phyloP scores from a whole-genome alignment of 2,113 vertebrate species.

The Sarotherodon lohbergeri region DNA sequence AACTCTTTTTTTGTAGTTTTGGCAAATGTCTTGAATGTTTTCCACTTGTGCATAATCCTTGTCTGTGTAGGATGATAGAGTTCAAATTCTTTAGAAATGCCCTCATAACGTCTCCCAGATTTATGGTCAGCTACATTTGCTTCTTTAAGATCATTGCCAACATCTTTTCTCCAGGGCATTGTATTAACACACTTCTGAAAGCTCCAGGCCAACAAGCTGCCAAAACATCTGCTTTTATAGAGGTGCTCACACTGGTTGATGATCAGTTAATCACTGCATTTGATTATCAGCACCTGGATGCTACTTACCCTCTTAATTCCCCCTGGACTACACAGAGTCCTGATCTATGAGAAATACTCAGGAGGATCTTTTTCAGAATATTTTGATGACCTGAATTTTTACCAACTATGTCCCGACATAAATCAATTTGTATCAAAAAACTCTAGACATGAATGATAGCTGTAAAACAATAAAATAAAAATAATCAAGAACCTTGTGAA shows the following conservation, averaged over 20 bases:
- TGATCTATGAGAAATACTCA: not conserved
- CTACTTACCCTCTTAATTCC: not conserved
- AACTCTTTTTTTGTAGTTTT: not conserved
- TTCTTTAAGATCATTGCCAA: not conserved
- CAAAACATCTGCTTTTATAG: not conserved
- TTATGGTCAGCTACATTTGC: not conserved
- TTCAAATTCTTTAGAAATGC: not conserved
- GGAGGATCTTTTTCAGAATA: not conserved
- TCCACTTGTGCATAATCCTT: not conserved
- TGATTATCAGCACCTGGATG: not conserved
- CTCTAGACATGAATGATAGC: not conserved
- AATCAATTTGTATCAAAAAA: not conserved
- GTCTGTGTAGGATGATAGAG: not conserved
- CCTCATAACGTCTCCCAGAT: not conserved
- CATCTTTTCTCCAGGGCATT: not conserved
- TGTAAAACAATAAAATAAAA: not conserved
- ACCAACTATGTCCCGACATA: not conserved
- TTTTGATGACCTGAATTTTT: not conserved
- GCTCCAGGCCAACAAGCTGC: not conserved
- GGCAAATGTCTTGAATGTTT: not conserved
- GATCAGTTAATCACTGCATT: not conserved
- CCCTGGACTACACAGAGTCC: not conserved
- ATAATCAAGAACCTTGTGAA: not conserved
- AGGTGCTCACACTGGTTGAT: not conserved
- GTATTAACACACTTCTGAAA: not conserved